phyloP scores from a whole-genome alignment of 1,140 invertebrate species.

The Drosophila grimshawi region DNA sequence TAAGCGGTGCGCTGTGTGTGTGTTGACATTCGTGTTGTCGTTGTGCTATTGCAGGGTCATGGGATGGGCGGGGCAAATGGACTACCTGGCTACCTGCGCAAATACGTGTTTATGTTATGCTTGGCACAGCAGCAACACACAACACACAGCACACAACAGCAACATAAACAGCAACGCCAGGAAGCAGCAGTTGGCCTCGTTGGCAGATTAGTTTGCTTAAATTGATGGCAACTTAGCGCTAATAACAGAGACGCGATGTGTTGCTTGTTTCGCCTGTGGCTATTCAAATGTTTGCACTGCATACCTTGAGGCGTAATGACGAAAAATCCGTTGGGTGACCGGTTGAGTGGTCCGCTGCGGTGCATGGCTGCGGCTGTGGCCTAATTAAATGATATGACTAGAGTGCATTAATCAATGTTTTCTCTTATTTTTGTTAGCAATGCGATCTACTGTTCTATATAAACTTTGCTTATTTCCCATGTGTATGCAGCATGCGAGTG shows the following conservation, averaged over 20 bases:
- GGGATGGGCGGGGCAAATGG: conserved; percentile 45
- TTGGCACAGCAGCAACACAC: conserved; percentile 43
- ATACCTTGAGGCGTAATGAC: conserved; percentile 63
- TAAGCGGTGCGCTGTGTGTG: conserved; percentile 42
- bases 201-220: conserved; percentile 80
- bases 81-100: conserved; percentile 56
- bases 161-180: conserved; percentile 1
- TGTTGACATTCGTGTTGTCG: conserved; percentile 74
- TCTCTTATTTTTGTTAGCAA: conserved; percentile 22
- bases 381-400: conserved; percentile 67
- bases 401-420: conserved; percentile 69
- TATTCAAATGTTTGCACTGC: conserved; percentile 34
- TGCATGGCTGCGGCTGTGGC: conserved; percentile 11
- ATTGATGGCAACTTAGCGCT: conserved; percentile 80
- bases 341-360: conserved; percentile 24
- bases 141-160: conserved; percentile 8
- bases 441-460: conserved; percentile 30
- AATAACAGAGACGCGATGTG: conserved; percentile 62
- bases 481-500: conserved; percentile 25
- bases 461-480: conserved; percentile 70
- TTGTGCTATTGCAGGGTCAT: conserved; percentile 30
- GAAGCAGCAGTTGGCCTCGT: conserved; percentile 14
- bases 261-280: conserved; percentile 14
- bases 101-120: conserved; percentile 79
- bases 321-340: conserved; percentile 6